Percentiles rank a stretch among this genome's conserved stretches.
phyloP scores from a whole-genome alignment of 53 echinoderm and acorn worm species.

The Luidia sarsii region DNA sequence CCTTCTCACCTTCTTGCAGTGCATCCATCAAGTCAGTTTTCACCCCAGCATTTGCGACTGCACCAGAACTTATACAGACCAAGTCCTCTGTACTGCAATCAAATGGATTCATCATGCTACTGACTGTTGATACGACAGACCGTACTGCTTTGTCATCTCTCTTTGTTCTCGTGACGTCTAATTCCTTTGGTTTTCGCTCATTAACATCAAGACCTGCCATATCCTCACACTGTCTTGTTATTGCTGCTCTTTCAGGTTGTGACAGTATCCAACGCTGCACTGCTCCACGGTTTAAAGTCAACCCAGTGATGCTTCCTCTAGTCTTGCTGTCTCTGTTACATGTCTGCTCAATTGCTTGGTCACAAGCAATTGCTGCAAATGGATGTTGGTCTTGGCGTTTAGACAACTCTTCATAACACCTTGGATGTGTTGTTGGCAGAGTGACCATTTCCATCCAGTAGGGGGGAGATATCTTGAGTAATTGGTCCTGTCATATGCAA shows the following conservation, averaged over 20 bases:
- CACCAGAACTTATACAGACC: constrained; percentile 49
- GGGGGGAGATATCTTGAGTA: constrained; percentile 53
- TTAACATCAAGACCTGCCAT: background rate
- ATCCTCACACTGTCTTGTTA: constrained; percentile 44
- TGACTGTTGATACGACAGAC: background rate
- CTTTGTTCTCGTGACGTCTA: constrained; percentile 29
- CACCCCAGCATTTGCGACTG: constrained; percentile 37
- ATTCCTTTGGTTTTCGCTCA: constrained; percentile 21
- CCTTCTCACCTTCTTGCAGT: constrained; percentile 8
- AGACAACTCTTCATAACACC: background rate
- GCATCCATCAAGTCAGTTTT: constrained; percentile 7
- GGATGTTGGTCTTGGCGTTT: constrained; percentile 11
- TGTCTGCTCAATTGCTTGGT: constrained; percentile 64
- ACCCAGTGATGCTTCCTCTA: constrained; percentile 34
- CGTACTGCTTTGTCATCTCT: constrained; percentile 5
- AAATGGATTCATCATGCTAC: constrained; percentile 56
- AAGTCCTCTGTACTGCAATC: background rate
- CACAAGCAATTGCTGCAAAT: constrained; percentile 33
- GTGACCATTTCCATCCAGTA: constrained; percentile 44
- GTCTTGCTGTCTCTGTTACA: constrained; percentile 57
- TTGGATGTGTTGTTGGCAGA: constrained; percentile 20
- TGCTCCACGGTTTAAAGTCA: constrained; percentile 38
- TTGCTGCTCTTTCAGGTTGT: constrained; percentile 47
- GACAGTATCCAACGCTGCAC: constrained; percentile 52
- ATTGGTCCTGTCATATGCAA: constrained; percentile 50